phyloP scores from a whole-genome alignment of 2,888 invertebrate genomes.

The Aphodius granarius region DNA sequence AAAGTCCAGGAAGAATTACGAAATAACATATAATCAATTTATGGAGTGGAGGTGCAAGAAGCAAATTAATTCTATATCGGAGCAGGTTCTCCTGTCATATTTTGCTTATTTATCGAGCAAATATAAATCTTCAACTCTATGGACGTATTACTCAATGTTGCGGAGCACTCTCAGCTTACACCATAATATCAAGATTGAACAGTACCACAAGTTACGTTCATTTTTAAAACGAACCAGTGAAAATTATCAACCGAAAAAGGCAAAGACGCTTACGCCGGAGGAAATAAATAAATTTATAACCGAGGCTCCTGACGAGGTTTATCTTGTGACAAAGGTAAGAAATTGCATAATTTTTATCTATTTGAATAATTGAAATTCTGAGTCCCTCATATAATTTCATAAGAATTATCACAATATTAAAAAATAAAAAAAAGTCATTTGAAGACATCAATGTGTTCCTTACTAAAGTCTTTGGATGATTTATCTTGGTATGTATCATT shows the following conservation, averaged over 20 bases:
- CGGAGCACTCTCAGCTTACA: slow-evolving; percentile 15
- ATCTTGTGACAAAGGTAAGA: slow-evolving; percentile 1
- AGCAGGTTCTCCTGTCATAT: not conserved
- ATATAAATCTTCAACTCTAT: not conserved
- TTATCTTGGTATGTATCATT: too few relatives aligned
- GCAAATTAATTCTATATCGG: not conserved
- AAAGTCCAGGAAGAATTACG: not conserved
- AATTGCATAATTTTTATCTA: too few relatives aligned
- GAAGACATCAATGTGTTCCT: too few relatives aligned
- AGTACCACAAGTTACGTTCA: slow-evolving; percentile 28
- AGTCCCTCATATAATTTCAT: too few relatives aligned
- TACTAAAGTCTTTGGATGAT: too few relatives aligned
- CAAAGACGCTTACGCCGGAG: slow-evolving; percentile 28
- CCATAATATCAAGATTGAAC: slow-evolving; percentile 30
- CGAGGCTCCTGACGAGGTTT: slow-evolving; percentile 31
- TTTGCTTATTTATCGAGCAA: not conserved
- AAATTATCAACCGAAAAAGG: slow-evolving; percentile 35
- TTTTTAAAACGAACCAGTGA: slow-evolving; percentile 32
- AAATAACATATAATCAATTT: not conserved
- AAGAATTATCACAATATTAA: too few relatives aligned
- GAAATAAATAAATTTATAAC: slow-evolving; percentile 32
- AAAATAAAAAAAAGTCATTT: too few relatives aligned
- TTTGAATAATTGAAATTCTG: too few relatives aligned
- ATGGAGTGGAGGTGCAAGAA: not conserved
- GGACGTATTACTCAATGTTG: slow-evolving; percentile 14